phyloP scores from a whole-genome alignment of 92 coral and sea anemone genomes.

The Umimayanthus chanpuru region DNA sequence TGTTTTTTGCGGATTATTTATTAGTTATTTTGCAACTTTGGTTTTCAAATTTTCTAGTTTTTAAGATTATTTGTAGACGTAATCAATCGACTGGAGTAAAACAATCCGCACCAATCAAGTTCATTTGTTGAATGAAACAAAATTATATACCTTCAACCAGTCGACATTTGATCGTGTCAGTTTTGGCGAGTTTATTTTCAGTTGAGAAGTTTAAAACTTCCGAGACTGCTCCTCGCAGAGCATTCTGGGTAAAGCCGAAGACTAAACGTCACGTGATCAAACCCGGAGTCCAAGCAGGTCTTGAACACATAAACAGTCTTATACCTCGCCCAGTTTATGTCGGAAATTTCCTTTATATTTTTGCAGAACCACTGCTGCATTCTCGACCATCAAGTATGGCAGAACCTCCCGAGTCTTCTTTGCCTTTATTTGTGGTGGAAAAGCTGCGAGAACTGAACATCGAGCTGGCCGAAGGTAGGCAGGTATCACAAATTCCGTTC shows the following conservation, averaged over 20 bases:
- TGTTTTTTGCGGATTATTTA: too few relatives aligned
- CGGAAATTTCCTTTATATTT: slow-evolving; percentile 71
- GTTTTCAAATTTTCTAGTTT: not conserved
- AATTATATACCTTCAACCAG: too few relatives aligned
- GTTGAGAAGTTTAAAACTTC: too few relatives aligned
- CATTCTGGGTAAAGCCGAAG: slow-evolving; percentile 20
- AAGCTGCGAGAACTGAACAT: slow-evolving; percentile 89
- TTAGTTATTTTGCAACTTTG: too few relatives aligned
- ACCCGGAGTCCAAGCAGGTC: slow-evolving; percentile 40
- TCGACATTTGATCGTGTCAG: too few relatives aligned
- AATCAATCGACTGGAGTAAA: not conserved
- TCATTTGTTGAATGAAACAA: too few relatives aligned
- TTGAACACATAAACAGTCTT: slow-evolving; percentile 37
- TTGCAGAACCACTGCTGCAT: slow-evolving; percentile 78
- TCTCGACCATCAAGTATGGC: slow-evolving; percentile 89
- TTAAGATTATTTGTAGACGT: not conserved
- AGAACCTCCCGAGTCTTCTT: slow-evolving; percentile 91
- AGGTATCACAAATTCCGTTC: slow-evolving; percentile 21
- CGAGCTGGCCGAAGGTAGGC: slow-evolving; percentile 98
- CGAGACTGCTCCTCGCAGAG: not conserved
- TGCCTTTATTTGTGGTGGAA: slow-evolving; percentile 86
- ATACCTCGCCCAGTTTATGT: slow-evolving; percentile 95
- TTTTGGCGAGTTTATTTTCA: too few relatives aligned
- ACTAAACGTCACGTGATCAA: slow-evolving; percentile 41
- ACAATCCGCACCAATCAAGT: not conserved